Conservation (phyloP, 1,140 invertebrate species). For the Aphelenchoides avenae region DNA sequence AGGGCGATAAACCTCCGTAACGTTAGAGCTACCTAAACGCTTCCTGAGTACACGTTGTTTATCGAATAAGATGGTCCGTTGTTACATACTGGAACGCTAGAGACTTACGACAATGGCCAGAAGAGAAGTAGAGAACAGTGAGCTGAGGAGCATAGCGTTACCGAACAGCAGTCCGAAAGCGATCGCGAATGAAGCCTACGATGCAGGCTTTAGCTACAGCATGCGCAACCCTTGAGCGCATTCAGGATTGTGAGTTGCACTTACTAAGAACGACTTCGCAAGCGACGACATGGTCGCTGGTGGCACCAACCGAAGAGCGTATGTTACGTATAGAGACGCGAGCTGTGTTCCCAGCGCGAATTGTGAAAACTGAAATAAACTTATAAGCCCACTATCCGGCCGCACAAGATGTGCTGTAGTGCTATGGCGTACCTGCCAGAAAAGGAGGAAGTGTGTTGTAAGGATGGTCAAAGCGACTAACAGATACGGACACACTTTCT, state of each 20-base stretch:
- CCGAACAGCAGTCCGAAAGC: constrained; percentile 65
- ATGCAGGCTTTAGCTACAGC: no score
- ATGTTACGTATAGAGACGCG: constrained; percentile 39
- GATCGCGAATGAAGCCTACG: constrained; percentile 42
- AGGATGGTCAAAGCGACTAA: constrained; percentile 62
- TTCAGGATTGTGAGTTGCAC: no score
- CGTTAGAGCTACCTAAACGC: no score
- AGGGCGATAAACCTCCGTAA: no score
- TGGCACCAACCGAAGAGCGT: constrained; percentile 45
- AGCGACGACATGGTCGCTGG: constrained; percentile 34
- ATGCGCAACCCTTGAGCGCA: no score
- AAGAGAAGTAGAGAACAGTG: constrained; percentile 65
- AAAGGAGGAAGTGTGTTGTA: constrained; percentile 58
- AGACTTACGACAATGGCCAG: constrained; percentile 60
- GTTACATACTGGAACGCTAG: no score
- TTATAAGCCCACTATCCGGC: constrained; percentile 6
- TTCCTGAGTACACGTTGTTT: no score
- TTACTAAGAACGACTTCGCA: constrained; percentile 55
- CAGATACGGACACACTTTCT: constrained; percentile 67
- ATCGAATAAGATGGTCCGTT: no score
- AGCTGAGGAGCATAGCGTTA: constrained; percentile 69
- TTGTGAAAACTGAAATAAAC: constrained; percentile 44
- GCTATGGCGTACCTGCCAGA: constrained; percentile 28
- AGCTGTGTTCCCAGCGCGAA: constrained; percentile 47
- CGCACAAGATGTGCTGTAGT: constrained; percentile 1